phyloP scores from a whole-genome alignment of 2,888 invertebrate species.

The Chloroclystis v-ata region DNA sequence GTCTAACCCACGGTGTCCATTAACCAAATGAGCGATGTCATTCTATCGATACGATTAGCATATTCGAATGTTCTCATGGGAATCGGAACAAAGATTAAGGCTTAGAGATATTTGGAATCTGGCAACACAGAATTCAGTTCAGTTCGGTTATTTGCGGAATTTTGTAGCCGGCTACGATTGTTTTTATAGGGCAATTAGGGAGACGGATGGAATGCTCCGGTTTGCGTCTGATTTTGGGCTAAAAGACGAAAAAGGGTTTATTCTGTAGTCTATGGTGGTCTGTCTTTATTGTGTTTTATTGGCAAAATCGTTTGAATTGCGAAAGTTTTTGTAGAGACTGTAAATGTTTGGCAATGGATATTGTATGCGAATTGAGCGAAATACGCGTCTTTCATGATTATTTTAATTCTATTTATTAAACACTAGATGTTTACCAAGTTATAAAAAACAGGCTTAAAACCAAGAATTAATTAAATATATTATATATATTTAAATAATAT shows the following conservation, averaged over 20 bases:
- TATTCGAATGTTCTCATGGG: conserved; percentile 44
- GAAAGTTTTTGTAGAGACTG: too few species aligned
- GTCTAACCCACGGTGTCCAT: conserved; percentile 22
- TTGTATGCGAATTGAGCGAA: too few species aligned
- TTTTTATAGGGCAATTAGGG: conserved; percentile 22
- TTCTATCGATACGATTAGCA: conserved; percentile 34
- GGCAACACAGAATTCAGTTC: not conserved
- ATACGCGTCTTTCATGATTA: too few species aligned
- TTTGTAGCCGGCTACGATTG: conserved; percentile 24
- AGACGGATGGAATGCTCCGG: conserved; percentile 3
- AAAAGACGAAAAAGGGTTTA: conserved; percentile 5
- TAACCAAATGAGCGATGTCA: conserved; percentile 25
- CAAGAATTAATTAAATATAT: too few species aligned
- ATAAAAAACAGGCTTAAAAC: too few species aligned
- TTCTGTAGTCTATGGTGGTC: not conserved
- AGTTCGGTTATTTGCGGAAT: conserved; percentile 24
- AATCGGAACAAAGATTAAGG: conserved; percentile 32
- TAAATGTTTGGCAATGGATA: too few species aligned
- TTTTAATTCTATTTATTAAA: too few species aligned
- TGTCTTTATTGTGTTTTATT: not conserved
- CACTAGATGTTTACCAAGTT: too few species aligned
- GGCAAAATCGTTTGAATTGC: not conserved
- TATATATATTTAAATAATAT: too few species aligned
- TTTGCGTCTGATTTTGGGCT: conserved; percentile 2
- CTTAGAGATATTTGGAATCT: conserved; percentile 30